Conservation (phyloP, 2,888 invertebrate species). For the Monopis laevigella region DNA sequence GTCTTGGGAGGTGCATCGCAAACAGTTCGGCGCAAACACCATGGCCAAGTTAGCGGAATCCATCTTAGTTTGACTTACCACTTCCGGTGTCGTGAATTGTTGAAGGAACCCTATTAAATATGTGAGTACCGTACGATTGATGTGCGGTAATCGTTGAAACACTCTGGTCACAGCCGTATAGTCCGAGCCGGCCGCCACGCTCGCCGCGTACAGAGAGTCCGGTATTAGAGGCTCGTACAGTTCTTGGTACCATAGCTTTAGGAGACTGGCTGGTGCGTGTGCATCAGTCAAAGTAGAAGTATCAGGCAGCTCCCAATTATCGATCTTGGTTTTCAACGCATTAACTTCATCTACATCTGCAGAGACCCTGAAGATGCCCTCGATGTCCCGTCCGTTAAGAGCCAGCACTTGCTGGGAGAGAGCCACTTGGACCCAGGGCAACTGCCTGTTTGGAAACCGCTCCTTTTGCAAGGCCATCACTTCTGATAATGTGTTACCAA, state of each 20-base stretch:
- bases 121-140: slow-evolving; percentile 83
- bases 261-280: slow-evolving; percentile 91
- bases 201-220: slow-evolving; percentile 87
- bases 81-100: slow-evolving; percentile 92
- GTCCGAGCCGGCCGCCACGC: slow-evolving; percentile 75
- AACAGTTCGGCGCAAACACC: slow-evolving; percentile 98
- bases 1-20: slow-evolving; percentile 94
- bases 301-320: slow-evolving; percentile 88
- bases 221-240: slow-evolving; percentile 96
- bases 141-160: slow-evolving; percentile 86
- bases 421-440: slow-evolving; percentile 97
- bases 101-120: slow-evolving; percentile 78
- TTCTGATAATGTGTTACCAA: slow-evolving; percentile 92
- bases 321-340: slow-evolving; percentile 86
- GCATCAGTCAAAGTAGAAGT: slow-evolving; percentile 80
- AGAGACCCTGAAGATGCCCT: slow-evolving; percentile 96
- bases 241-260: slow-evolving; percentile 96
- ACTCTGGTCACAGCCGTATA: slow-evolving; percentile 82
- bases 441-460: slow-evolving; percentile 84
- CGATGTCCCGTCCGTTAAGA: slow-evolving; percentile 91
- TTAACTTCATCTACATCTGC: slow-evolving; percentile 96
- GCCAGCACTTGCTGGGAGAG: slow-evolving; percentile 89
- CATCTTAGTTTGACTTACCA: slow-evolving; percentile 95
- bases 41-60: slow-evolving; percentile 97
- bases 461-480: slow-evolving; percentile 93